Conservation (phyloP, 2,113 vertebrate genomes). For the Ciconia stormi region DNA sequence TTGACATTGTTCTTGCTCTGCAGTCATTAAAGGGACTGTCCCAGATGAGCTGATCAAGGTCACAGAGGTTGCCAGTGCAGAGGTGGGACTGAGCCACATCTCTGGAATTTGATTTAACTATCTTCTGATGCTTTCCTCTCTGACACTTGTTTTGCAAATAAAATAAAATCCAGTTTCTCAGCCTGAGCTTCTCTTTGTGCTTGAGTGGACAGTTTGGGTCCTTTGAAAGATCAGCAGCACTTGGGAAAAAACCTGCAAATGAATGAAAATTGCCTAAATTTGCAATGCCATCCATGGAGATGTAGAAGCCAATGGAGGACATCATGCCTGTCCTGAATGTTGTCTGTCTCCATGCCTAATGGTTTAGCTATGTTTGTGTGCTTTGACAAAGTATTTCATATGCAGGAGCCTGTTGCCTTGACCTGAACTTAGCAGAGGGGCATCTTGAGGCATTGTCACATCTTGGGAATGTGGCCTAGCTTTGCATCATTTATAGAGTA, state of each 20-base stretch:
- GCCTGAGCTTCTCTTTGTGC: neutral
- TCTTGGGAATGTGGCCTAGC: slow-evolving; percentile 70
- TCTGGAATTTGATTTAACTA: neutral
- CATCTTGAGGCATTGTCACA: slow-evolving; percentile 66
- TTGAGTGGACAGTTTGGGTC: neutral
- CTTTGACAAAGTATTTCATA: slow-evolving; percentile 28
- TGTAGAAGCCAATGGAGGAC: neutral
- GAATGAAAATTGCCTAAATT: neutral
- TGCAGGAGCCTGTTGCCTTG: slow-evolving; percentile 56
- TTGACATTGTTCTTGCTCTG: neutral
- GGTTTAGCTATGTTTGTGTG: neutral
- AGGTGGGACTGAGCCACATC: neutral
- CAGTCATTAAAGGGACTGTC: neutral
- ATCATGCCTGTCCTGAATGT: neutral
- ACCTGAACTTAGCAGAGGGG: slow-evolving; percentile 66
- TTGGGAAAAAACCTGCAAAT: neutral
- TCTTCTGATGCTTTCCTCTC: neutral
- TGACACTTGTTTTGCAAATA: neutral
- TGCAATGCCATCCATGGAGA: neutral
- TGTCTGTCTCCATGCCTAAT: neutral
- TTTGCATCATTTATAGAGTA: slow-evolving; percentile 72
- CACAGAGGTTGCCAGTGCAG: neutral
- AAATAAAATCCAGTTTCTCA: neutral
- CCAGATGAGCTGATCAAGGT: neutral
- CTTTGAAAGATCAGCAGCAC: neutral